Conservation (phyloP, 2,888 invertebrate genomes). For the Scrobipalpa costella region DNA sequence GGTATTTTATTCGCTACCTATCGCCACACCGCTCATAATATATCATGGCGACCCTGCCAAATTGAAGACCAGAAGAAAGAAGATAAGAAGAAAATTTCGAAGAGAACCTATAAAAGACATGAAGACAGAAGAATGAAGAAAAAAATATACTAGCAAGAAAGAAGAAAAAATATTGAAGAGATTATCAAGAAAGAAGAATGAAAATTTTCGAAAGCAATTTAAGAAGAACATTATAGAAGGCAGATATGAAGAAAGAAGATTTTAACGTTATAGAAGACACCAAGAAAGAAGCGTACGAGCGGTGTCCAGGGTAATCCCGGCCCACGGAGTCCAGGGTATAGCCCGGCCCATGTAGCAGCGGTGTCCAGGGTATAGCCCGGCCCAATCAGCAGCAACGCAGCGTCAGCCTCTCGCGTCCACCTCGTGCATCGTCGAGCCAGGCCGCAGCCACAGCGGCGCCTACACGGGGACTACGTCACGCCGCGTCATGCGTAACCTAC, state of each 20-base stretch:
- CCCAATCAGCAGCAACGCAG: background rate
- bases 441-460: background rate
- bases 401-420: too few relatives aligned
- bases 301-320: slow-evolving; percentile 5
- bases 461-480: background rate
- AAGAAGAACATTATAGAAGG: slow-evolving; percentile 1
- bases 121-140: background rate
- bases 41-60: too few relatives aligned
- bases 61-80: too few relatives aligned
- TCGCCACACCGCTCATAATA: too few relatives aligned
- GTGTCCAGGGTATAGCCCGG: background rate
- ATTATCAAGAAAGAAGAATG: background rate
- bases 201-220: background rate
- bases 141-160: background rate
- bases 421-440: too few relatives aligned
- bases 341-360: too few relatives aligned
- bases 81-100: background rate
- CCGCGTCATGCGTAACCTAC: background rate
- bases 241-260: background rate
- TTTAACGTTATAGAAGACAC: background rate
- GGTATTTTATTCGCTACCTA: too few relatives aligned
- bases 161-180: background rate
- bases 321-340: too few relatives aligned
- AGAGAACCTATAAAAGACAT: background rate
- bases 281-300: slow-evolving; percentile 6